Conservation (phyloP, 2,113 vertebrate species). For the Myotis lucifugus region DNA sequence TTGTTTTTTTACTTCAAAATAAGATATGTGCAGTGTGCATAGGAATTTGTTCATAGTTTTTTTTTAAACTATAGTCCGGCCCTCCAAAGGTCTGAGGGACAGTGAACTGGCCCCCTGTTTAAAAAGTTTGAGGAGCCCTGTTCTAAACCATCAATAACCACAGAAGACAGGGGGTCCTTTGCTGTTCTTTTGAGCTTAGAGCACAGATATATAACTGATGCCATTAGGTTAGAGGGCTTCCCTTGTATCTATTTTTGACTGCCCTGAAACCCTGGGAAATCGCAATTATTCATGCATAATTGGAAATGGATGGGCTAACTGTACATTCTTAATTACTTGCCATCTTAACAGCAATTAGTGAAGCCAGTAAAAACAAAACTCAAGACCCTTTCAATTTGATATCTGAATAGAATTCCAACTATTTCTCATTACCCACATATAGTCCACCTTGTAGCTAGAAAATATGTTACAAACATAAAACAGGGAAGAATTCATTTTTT, state of each 20-base stretch:
- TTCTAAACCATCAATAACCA: constrained; percentile 15
- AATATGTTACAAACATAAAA: not conserved
- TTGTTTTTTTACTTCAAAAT: too few relatives aligned
- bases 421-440: not conserved
- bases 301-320: not conserved
- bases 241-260: not conserved
- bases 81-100: too few relatives aligned
- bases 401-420: not conserved
- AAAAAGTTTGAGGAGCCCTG: too few relatives aligned
- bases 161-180: not conserved
- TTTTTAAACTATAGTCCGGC: too few relatives aligned
- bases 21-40: too few relatives aligned
- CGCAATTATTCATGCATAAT: not conserved
- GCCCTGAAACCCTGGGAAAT: not conserved
- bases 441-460: not conserved
- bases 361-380: constrained; percentile 39
- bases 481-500: not conserved
- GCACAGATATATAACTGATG: not conserved
- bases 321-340: not conserved
- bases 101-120: too few relatives aligned
- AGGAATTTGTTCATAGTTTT: too few relatives aligned
- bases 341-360: not conserved
- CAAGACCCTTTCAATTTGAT: not conserved
- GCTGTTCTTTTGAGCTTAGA: not conserved
- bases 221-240: not conserved